Evolutionary conservation across 2,888 invertebrate species (phyloP).

Genomic region (Folsomia manolachei): DNA sequence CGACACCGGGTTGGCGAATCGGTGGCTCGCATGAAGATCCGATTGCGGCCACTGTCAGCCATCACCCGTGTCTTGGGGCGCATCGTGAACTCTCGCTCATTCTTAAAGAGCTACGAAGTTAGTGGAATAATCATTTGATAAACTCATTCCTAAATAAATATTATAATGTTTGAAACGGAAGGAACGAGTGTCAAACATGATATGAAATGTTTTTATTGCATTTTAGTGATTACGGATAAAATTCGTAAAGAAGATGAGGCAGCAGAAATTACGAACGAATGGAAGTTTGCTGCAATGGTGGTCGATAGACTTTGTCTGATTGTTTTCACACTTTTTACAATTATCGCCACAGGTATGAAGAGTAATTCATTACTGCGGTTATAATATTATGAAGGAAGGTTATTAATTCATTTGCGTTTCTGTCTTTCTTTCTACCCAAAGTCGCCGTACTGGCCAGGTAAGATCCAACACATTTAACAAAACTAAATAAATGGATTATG

Average conservation of each 20-base stretch:
- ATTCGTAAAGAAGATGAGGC: constrained; percentile 93
- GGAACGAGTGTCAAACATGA: neutral
- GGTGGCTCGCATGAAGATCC: constrained; percentile 60
- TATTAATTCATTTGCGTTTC: too few relatives aligned
- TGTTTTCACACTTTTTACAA: constrained; percentile 97
- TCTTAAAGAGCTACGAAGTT: constrained; percentile 77
- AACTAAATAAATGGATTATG: too few relatives aligned
- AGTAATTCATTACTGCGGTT: too few relatives aligned
- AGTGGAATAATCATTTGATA: neutral
- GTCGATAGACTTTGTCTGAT: constrained; percentile 99
- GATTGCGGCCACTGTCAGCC: constrained; percentile 64
- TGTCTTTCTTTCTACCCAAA: too few relatives aligned
- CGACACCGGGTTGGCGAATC: constrained; percentile 57
- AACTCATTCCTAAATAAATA: neutral
- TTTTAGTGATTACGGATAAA: constrained; percentile 76
- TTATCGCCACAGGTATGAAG: constrained; percentile 94
- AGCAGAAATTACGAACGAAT: constrained; percentile 92
- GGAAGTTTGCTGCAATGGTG: constrained; percentile 97
- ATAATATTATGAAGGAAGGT: too few relatives aligned
- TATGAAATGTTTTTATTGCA: neutral
- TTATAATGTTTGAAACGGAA: neutral
- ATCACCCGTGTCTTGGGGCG: constrained; percentile 71
- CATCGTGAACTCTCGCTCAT: constrained; percentile 93
- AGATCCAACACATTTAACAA: too few relatives aligned
- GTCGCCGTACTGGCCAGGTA: too few relatives aligned